Evolutionary conservation across 1,140 invertebrate genomes (phyloP).

Genomic region (Scaptomyza graminum): DNA sequence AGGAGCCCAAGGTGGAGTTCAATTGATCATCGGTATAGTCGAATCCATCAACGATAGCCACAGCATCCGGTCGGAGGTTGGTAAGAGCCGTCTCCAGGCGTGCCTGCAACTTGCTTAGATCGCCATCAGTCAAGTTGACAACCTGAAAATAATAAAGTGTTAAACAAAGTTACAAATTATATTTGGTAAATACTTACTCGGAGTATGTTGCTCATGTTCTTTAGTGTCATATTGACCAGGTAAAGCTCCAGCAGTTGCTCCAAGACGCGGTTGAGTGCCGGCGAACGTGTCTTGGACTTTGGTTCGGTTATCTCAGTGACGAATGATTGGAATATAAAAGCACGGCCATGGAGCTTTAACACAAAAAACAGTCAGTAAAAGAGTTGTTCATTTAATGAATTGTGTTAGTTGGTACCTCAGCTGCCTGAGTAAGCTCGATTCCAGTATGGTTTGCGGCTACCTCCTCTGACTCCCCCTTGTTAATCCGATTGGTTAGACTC

Average conservation of each 20-base stretch:
- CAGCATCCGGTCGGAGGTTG: constrained; percentile 91
- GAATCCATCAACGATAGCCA: constrained; percentile 95
- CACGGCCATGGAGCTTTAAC: constrained; percentile 88
- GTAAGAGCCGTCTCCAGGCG: constrained; percentile 88
- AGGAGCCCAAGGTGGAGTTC: constrained; percentile 92
- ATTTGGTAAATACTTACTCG: constrained; percentile 85
- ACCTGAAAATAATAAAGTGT: constrained; percentile 85
- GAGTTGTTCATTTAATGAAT: neutral
- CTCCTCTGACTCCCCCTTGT: constrained; percentile 86
- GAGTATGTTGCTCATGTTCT: constrained; percentile 89
- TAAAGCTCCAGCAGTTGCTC: constrained; percentile 90
- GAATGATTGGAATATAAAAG: constrained; percentile 88
- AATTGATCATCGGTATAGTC: constrained; percentile 93
- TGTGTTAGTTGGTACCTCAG: constrained; percentile 85
- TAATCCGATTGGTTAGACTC: constrained; percentile 87
- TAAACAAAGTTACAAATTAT: neutral
- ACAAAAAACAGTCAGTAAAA: neutral
- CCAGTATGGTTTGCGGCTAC: constrained; percentile 94
- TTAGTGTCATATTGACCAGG: constrained; percentile 89
- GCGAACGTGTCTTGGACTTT: constrained; percentile 70
- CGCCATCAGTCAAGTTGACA: constrained; percentile 86
- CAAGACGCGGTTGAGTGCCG: constrained; percentile 86
- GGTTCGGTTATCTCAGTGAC: constrained; percentile 85
- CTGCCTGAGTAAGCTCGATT: constrained; percentile 90
- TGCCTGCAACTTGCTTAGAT: constrained; percentile 87